phyloP scores from a whole-genome alignment of 2,888 invertebrate species.

The Ditylenchus weischeri region DNA sequence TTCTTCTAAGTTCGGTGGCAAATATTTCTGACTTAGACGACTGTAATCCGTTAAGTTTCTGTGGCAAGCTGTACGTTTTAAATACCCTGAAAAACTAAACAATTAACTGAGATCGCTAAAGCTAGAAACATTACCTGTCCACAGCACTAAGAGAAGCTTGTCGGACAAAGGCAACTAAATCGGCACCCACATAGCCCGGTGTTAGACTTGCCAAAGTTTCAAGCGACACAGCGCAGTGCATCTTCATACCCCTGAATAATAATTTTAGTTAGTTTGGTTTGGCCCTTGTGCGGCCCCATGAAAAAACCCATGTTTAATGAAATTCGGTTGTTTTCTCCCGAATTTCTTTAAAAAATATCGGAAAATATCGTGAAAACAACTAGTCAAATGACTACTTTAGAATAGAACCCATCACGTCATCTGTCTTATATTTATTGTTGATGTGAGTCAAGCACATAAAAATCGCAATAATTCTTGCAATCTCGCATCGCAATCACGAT shows the following conservation, averaged over 20 bases:
- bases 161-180: conserved; percentile 65
- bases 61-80: neutral
- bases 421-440: no score
- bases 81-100: no score
- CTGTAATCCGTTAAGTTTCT: neutral
- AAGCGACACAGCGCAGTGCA: conserved; percentile 66
- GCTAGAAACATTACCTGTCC: conserved; percentile 64
- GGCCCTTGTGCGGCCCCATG: no score
- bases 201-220: conserved; percentile 76
- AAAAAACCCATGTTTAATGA: no score
- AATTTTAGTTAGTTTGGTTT: no score
- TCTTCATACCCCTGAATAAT: conserved; percentile 27
- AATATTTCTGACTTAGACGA: neutral
- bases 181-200: conserved; percentile 73
- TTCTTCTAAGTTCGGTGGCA: conserved; percentile 16
- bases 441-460: no score
- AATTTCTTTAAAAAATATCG: no score
- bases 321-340: no score
- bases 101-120: no score
- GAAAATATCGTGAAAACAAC: no score
- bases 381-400: neutral
- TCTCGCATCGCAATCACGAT: no score
- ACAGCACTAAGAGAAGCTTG: conserved; percentile 85
- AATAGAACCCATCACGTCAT: neutral
- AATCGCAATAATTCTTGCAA: no score